Percentiles rank a stretch among this genome's conserved stretches.
phyloP scores from a whole-genome alignment of 2,888 invertebrate genomes.

The Fragum sueziense region DNA sequence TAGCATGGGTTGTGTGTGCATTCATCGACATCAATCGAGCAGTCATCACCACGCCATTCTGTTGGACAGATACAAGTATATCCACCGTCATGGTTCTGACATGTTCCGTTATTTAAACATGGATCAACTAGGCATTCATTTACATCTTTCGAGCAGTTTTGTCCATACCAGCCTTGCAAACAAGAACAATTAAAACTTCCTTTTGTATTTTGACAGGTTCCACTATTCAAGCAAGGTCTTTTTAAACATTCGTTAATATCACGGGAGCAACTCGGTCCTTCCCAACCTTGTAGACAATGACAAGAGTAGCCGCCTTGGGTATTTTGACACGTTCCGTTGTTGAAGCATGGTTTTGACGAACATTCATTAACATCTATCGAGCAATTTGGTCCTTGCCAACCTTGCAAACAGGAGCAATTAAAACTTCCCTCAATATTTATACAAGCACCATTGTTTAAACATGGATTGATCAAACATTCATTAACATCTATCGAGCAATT shows the following conservation, averaged over 20 bases:
- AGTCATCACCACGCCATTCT: neutral
- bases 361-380: neutral
- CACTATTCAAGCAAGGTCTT: neutral
- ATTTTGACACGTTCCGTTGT: neutral
- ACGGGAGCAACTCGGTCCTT: conserved; percentile 1
- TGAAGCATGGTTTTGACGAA: neutral
- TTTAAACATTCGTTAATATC: conserved; percentile 22
- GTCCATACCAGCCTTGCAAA: neutral
- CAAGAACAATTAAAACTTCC: neutral
- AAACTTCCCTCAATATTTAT: neutral
- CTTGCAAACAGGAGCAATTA: neutral
- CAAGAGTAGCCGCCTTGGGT: neutral
- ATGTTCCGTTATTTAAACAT: neutral
- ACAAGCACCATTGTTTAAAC: conserved; percentile 1
- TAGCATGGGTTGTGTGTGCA: neutral
- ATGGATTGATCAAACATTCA: neutral
- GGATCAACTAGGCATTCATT: neutral
- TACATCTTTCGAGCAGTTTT: neutral
- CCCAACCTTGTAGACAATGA: conserved; percentile 5
- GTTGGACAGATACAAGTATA: neutral
- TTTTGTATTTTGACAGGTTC: neutral
- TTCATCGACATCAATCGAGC: neutral
- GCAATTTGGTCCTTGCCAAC: neutral
- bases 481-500: conserved; percentile 7
- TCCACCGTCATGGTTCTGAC: neutral